Base-by-base conservation (phyloP, 2,113 vertebrate genomes). In the Phalacrocorax carbo region DNA sequence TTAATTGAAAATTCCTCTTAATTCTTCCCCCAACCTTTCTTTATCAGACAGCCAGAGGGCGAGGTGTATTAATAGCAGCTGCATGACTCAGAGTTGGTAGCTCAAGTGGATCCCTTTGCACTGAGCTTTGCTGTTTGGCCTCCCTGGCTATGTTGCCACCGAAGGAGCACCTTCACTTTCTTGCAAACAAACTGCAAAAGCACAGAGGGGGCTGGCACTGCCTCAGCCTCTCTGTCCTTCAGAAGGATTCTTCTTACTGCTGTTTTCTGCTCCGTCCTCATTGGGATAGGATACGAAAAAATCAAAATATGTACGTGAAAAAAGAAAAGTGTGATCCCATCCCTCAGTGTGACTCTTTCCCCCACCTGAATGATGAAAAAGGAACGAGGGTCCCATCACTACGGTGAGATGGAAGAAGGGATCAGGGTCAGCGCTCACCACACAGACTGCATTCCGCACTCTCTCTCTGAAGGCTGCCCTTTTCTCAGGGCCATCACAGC, bases 61-160 rank as follows among this genome's bases (percentile, higher is more conserved):
- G 60, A 94, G 73, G 77, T 90, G 88, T 97, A 97, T 97, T 97
- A 97, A 97, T 97, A 97, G 92, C 69, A 88, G 88, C 90, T 54
- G 93, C 88, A 55, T 96, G 97, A 96, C 86, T 96, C 95, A 90
- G 91, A 88, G 76, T 4, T 58, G 83, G 90, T 65, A 71, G 90
- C 92, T 95, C 64, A 62, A 80, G 86, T 77, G 73, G 86, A 82
- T 91, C 87, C 58, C 86, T 81, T 81, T 81, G 92, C 92, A 77
- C 78, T 15, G 73, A 82, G 86, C 65, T 48, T 23, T 54, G 86
- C 94, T 82, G 90, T 71, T 82, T 49, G 84, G 81, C 84, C 66
- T 83, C 68, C 40, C 52, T 20, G 72, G 61, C 76, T 61, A 10
- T 0, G 14, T 1, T 65, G 70, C 46, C 82, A 42, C 69, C 3